Percentiles rank a stretch among this genome's conserved stretches.
Evolutionary conservation across 2,797 vertebrate species (phyloP).

Genomic region (Sparidentex hasta): DNA sequence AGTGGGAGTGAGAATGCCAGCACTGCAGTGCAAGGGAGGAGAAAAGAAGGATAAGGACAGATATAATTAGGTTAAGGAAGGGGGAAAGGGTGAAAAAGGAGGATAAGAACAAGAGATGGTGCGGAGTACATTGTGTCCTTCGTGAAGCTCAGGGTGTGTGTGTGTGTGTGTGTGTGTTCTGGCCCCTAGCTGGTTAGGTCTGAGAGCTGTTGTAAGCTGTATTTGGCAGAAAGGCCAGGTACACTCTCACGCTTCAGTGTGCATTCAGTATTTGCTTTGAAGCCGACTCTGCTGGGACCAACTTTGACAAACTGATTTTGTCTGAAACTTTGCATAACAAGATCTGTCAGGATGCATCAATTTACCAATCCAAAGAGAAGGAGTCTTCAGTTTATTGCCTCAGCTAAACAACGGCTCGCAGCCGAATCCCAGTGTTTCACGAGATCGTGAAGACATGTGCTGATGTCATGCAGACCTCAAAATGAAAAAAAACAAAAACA

Average conservation of each 20-base stretch:
- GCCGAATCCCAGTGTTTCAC: constrained; percentile 14
- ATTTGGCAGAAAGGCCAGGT: constrained; percentile 70
- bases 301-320: constrained; percentile 67
- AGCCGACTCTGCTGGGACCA: constrained; percentile 55
- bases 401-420: constrained; percentile 29
- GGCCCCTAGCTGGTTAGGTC: constrained; percentile 60
- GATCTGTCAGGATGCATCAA: constrained; percentile 60
- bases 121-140: constrained; percentile 73
- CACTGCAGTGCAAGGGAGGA: constrained; percentile 70
- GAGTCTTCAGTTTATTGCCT: constrained; percentile 21
- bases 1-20: constrained; percentile 72
- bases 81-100: constrained; percentile 68
- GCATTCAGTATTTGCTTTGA: constrained; percentile 67
- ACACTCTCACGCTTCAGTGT: constrained; percentile 60
- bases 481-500: constrained; percentile 39
- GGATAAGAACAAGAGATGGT: constrained; percentile 60
- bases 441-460: constrained; percentile 38
- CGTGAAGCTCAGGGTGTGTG: constrained; percentile 45
- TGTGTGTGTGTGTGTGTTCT: constrained; percentile 45
- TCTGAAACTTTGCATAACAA: constrained; percentile 56
- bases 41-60: constrained; percentile 68
- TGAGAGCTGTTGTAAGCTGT: constrained; percentile 63
- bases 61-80: constrained; percentile 82
- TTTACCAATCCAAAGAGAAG: constrained; percentile 21
- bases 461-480: constrained; percentile 68